Evolutionary conservation across 2,888 invertebrate species (phyloP), one percentile per base, ranked within the genome.

Genomic region (Agonopterix subpropinquella): DNA sequence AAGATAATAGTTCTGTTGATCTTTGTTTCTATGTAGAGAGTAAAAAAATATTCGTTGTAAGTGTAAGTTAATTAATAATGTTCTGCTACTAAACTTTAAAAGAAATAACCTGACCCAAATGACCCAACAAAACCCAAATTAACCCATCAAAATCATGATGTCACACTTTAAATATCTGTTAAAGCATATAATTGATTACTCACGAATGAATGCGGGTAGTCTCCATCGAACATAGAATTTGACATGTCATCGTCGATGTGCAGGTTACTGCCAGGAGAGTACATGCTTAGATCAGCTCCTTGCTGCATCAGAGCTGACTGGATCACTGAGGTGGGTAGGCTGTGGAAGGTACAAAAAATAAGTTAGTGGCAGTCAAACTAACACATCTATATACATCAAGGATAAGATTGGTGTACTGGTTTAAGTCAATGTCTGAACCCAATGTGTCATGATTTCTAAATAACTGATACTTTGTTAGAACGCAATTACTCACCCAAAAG

Each of bases 401-500:
- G 13, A 13, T 13, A 13, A 18, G 28, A 28, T 28, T 28, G 5
- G 2, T 28, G 28, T 28, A 28, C 28, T 28, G 28, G 28, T 28
- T 28, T 7, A 7, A 28, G 28, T 28, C 28, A 28, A 28, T 4
- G 1, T 28, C 28, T 28, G 7, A 28, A 28, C 4, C 28, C 28
- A 28, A 28, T 28, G 28, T 28, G 28, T 18, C 18, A 28, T 28
- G 28, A 18, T 28, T 28, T 7, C 28, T 18, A 18, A 18, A 18
- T 10, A 37, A 37, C 5, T 37, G n/a, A 37, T 8, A 37, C 37
- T 37, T 37, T 10, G 1, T 37, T 11, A 41, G n/a, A 4, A 18
- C 2, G 18, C 3, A 18, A 28, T 28, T 5, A 43, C 94, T 76
- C 92, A 95, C 75, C 95, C 90, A 80, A 96, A 96, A 5, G 94